phyloP scores from a whole-genome alignment of 2,113 vertebrate genomes.

The Centropristis striata region DNA sequence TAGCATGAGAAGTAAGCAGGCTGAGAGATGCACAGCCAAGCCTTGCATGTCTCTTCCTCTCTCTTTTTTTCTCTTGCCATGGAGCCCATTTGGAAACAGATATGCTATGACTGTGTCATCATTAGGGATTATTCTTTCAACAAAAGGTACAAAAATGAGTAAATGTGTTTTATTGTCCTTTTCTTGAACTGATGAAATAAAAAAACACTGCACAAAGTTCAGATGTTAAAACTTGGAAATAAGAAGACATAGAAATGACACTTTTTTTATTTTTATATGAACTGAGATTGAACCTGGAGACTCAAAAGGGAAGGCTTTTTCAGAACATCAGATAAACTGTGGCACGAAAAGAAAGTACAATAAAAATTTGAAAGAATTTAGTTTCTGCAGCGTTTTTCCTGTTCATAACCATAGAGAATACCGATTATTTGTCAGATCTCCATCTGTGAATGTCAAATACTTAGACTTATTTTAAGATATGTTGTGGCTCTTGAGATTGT shows the following conservation, averaged over 20 bases:
- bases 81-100: conserved; percentile 25
- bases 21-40: conserved; percentile 38
- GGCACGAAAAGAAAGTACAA: background rate
- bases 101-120: conserved; percentile 13
- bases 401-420: background rate
- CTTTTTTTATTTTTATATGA: background rate
- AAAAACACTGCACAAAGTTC: background rate
- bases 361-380: background rate
- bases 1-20: conserved; percentile 41
- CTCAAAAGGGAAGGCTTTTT: background rate
- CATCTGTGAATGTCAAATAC: background rate
- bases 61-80: background rate
- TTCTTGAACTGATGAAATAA: background rate
- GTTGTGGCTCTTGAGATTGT: background rate
- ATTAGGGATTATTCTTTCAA: conserved; percentile 10
- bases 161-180: background rate
- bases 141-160: background rate
- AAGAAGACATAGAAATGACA: background rate
- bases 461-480: background rate
- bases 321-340: conserved; percentile 2
- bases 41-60: background rate
- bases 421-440: background rate
- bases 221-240: background rate
- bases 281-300: conserved; percentile 6
- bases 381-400: background rate